Base-by-base conservation (phyloP, 2,888 invertebrate species). In the Harmothoe impar region DNA sequence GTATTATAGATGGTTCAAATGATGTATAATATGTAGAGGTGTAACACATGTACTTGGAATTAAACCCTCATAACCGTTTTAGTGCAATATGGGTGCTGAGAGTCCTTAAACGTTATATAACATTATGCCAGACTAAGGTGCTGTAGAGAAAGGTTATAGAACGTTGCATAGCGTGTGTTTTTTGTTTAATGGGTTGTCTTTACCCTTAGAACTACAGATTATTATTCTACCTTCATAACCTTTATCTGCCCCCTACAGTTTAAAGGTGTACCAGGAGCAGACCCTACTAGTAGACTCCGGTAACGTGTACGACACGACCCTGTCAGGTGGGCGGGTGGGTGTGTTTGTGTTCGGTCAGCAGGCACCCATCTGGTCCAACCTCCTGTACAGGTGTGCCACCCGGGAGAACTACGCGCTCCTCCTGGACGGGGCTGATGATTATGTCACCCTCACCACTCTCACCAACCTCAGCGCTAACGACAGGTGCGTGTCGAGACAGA, bases 261-360 rank as follows among this genome's bases (percentile, higher is more conserved):
- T 91, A 17, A 56, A 84, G 17, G 85, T 91, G 31, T 56, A 81
- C 17, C 81, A 91, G 31, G 90, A 89, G 23, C 78, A 33, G 54
- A 31, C 52, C 15, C 62, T 84, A 5, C 29, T 92, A 10, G 78
- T 90, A n/a, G 94, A 94, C 91, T 93, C 94, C 12, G 94, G 94
- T 12, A 92, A 93, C 33, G 81, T 94, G 20, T 94, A 94, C 78
- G 93, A 94, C 91, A 91, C 92, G 0, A 93, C 93, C 0, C 94
- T 94, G 15, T 88, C 93, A 20, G 94, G 94, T 10, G 94, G 94
- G 7, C 92, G 94, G 33, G 89, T 94, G 0, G 94, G 94, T 0
- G 93, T 94, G 52, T 92, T 94, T 86, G 93, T 93, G 68, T 94
- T 93, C 91, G 93, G 93, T 20, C 94, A 94, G 89, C 91, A 92